Evolutionary conservation across 2,797 vertebrate genomes (phyloP), one percentile per base, ranked within the genome.

Genomic region (Schizothorax lantsangensis): DNA sequence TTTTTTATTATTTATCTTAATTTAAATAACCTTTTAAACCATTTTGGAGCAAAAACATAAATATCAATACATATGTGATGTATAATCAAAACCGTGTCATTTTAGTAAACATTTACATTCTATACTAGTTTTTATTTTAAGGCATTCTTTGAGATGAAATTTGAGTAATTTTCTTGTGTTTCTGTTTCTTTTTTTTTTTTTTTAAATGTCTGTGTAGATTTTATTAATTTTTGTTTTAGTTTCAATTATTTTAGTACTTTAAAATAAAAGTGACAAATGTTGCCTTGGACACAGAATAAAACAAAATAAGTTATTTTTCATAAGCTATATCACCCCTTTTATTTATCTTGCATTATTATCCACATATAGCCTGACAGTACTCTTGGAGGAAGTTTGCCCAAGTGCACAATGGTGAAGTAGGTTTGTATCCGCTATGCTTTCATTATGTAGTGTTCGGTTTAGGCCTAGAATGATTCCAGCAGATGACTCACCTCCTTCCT

Each of bases 401-500:
- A 57, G 19, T 38, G 66, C 33, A 69, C 33, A 10, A 4, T 68
- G 1, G 15, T 36, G 30, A 33, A 36, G 6, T 19, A 9, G 19
- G 36, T 11, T n/a, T 62, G 57, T 1, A 62, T 40, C 68, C 1
- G 0, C 69, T 72, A n/a, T 75, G 73, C 45, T 33, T 33, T 26
- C 73, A 52, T 4, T 10, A 33, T 30, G 72, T 17, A 74, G 45
- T 21, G 26, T 33, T 75, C 1, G 6, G 8, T 64, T 45, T 43
- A 80, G 40, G 7, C 26, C 33, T 23, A 8, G 54, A 40, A 66
- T 66, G 64, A 66, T 33, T 33, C 64, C 64, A 33, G 30, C 30
- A 45, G 57, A 66, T 17, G 68, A 2, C 23, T 40, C 91, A 98
- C 97, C 96, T 94, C 96, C 97, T 45, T 97, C 97, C 91, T 96